Conservation (phyloP, 2,797 vertebrate species). For the Chaunax sp. region DNA sequence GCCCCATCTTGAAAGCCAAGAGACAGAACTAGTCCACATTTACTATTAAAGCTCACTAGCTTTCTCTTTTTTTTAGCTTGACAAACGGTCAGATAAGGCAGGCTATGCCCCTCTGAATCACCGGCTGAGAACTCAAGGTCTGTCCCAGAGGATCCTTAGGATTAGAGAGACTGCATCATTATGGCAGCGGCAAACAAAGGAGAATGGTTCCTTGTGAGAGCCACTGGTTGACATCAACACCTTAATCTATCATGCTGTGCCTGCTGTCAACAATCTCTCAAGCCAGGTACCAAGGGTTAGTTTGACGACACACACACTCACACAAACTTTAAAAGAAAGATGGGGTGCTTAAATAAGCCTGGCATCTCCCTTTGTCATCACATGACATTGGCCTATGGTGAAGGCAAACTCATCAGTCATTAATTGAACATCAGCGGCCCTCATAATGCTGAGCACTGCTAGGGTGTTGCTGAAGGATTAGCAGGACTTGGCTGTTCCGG, state of each 20-base stretch:
- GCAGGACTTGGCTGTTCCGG: constrained; percentile 43
- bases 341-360: constrained; percentile 47
- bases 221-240: constrained; percentile 55
- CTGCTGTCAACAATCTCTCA: constrained; percentile 55
- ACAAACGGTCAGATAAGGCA: constrained; percentile 74
- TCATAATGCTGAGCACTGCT: constrained; percentile 43
- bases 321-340: constrained; percentile 35
- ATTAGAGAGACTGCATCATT: constrained; percentile 74
- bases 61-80: constrained; percentile 67
- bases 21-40: constrained; percentile 58
- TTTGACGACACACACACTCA: constrained; percentile 37
- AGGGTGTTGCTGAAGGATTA: constrained; percentile 57
- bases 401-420: constrained; percentile 56
- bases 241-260: constrained; percentile 42
- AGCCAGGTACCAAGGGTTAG: constrained; percentile 43
- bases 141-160: constrained; percentile 62
- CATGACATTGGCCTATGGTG: constrained; percentile 35
- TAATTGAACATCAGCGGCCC: constrained; percentile 64
- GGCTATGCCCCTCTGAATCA: constrained; percentile 69
- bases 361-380: constrained; percentile 50
- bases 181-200: constrained; percentile 63
- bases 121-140: constrained; percentile 63
- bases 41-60: constrained; percentile 62
- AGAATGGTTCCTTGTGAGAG: constrained; percentile 63
- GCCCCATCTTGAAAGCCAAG: constrained; percentile 59